Percentiles rank a stretch among this genome's conserved stretches.
These are phyloP conservation scores for Nymphalis io DNA, from an alignment of 1,140 invertebrate genomes.

Conservation along the genomic window DNA sequence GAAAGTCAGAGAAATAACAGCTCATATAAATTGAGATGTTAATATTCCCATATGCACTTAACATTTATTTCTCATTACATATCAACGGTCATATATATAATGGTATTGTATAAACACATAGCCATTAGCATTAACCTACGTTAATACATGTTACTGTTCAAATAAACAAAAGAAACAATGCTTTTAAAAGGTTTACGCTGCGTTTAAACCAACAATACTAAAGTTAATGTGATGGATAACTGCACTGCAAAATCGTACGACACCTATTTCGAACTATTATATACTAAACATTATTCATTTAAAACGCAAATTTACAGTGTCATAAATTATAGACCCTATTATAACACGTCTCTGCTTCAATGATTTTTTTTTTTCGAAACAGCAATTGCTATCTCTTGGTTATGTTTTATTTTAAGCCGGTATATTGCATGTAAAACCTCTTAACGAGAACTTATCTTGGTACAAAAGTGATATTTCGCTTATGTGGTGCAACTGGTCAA, in stretches of 20 bases:
- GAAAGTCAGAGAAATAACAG: no score
- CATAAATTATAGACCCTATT: slow-evolving; percentile 1
- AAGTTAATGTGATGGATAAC: neutral
- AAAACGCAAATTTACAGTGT: neutral
- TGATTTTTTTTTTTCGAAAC: neutral
- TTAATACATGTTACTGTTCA: neutral
- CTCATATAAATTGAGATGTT: no score
- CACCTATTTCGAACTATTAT: neutral
- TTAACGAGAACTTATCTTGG: slow-evolving; percentile 6
- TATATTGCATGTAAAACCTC: neutral
- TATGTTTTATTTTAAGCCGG: slow-evolving; percentile 1
- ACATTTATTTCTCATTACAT: no score
- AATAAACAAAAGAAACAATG: neutral
- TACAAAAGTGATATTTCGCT: slow-evolving; percentile 1
- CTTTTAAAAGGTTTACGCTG: neutral
- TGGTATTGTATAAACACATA: neutral
- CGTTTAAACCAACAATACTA: neutral
- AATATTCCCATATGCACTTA: no score
- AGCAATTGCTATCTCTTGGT: neutral
- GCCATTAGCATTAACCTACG: neutral
- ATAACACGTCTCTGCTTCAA: neutral
- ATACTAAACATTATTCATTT: neutral
- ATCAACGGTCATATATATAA: no score
- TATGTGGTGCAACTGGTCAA: slow-evolving; percentile 14
- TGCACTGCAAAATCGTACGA: neutral